These are phyloP conservation scores for Melospiza melodia DNA, from an alignment of 2,113 vertebrate genomes.

Conservation along the genomic window DNA sequence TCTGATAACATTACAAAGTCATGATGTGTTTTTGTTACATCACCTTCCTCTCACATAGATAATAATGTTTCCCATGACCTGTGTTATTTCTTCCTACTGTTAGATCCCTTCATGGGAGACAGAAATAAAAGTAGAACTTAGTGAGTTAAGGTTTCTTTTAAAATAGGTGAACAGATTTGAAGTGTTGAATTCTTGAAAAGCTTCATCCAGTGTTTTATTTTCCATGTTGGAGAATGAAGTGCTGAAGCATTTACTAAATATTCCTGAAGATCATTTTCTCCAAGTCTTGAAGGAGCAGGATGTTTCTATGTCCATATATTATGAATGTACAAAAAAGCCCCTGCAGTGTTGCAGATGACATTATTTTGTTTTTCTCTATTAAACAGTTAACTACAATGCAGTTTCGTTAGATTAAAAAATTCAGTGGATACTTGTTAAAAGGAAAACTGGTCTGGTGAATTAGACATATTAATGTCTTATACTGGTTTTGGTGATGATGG, in stretches of 20 bases:
- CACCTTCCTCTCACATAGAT: background rate
- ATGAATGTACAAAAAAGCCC: background rate
- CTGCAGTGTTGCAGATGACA: background rate
- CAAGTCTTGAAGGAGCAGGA: background rate
- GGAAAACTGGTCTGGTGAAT: background rate
- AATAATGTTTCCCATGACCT: background rate
- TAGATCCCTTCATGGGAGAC: background rate
- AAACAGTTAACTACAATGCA: background rate
- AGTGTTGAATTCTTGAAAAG: background rate
- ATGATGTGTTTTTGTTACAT: background rate
- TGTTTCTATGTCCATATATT: background rate
- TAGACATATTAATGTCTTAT: background rate
- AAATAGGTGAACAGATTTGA: background rate
- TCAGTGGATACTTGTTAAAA: background rate
- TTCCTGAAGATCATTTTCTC: background rate
- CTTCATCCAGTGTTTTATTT: background rate
- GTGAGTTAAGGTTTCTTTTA: background rate
- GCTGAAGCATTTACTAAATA: background rate
- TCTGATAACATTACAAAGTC: slow-evolving; percentile 11
- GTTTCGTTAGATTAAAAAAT: background rate
- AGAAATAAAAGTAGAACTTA: background rate
- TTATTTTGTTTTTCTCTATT: background rate
- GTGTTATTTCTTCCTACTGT: background rate
- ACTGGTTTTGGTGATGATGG: background rate
- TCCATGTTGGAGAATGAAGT: background rate